These are phyloP conservation scores for Mizuhopecten yessoensis DNA, from an alignment of 1,140 invertebrate species.

Conservation along the genomic window DNA sequence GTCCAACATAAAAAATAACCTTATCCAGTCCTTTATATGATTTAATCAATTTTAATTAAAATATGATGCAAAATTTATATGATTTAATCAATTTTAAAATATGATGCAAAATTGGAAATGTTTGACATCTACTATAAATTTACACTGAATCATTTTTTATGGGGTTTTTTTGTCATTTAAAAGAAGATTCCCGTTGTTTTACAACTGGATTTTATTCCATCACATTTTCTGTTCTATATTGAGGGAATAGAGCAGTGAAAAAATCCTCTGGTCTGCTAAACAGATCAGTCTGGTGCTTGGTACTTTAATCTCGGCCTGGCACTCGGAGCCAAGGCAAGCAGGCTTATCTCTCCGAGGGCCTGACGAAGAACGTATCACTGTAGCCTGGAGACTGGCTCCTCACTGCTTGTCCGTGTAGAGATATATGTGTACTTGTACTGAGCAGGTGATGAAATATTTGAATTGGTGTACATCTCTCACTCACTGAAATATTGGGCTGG, in stretches of 20 bases:
- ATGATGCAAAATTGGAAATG: no score
- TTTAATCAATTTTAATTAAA: no score
- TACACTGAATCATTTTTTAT: no score
- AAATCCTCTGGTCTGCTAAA: background rate
- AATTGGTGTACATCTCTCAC: background rate
- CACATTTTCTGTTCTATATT: background rate
- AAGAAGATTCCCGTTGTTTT: no score
- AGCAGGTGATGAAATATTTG: background rate
- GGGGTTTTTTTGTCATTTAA: no score
- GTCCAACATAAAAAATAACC: no score
- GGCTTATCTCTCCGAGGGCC: background rate
- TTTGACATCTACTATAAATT: no score
- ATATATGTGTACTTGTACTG: background rate
- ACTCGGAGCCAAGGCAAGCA: background rate
- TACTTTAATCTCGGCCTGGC: conserved; percentile 23
- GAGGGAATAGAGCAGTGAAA: background rate
- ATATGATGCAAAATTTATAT: no score
- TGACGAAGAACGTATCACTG: background rate
- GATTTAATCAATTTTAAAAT: no score
- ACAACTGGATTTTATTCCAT: background rate
- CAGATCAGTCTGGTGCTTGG: background rate
- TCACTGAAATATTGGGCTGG: background rate
- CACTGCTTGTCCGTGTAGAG: background rate
- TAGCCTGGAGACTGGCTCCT: background rate
- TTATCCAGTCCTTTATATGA: no score